Percentiles rank a stretch among this genome's conserved stretches.
phyloP scores from a whole-genome alignment of 2,113 vertebrate genomes.

The Ammodytes marinus region DNA sequence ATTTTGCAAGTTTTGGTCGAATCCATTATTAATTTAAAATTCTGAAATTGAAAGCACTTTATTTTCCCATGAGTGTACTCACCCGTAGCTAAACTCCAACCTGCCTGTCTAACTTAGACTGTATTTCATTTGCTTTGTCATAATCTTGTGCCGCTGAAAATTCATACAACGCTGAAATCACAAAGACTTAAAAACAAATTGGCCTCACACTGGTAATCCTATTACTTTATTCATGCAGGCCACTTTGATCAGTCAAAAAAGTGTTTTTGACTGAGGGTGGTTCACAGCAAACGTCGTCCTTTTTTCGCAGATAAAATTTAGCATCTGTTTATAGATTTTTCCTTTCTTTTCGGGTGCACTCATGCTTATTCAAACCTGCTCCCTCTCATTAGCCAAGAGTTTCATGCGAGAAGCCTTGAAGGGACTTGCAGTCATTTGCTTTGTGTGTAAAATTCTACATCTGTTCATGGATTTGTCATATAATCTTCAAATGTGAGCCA shows the following conservation, averaged over 20 bases:
- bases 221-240: slow-evolving; percentile 19
- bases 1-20: slow-evolving; percentile 35
- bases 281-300: slow-evolving; percentile 31
- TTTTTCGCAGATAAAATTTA: slow-evolving; percentile 36
- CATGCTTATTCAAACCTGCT: slow-evolving; percentile 69
- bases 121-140: slow-evolving; percentile 10
- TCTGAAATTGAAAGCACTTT: background rate
- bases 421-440: slow-evolving; percentile 71
- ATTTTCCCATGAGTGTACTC: background rate
- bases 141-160: slow-evolving; percentile 18
- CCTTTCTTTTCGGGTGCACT: slow-evolving; percentile 36
- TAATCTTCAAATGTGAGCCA: slow-evolving; percentile 59
- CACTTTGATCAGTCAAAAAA: slow-evolving; percentile 31
- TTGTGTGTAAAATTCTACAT: slow-evolving; percentile 73
- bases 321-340: slow-evolving; percentile 56
- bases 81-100: slow-evolving; percentile 4
- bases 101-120: background rate
- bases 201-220: slow-evolving; percentile 9
- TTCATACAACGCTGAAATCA: slow-evolving; percentile 13
- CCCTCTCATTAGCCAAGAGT: slow-evolving; percentile 70
- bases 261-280: slow-evolving; percentile 7
- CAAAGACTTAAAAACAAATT: slow-evolving; percentile 25
- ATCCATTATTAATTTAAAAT: slow-evolving; percentile 37
- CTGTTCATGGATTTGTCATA: slow-evolving; percentile 73
- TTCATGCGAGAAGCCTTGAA: slow-evolving; percentile 68